These are phyloP conservation scores for Mystacornis crossleyi DNA, from an alignment of 2,113 vertebrate species.

Conservation along the genomic window DNA sequence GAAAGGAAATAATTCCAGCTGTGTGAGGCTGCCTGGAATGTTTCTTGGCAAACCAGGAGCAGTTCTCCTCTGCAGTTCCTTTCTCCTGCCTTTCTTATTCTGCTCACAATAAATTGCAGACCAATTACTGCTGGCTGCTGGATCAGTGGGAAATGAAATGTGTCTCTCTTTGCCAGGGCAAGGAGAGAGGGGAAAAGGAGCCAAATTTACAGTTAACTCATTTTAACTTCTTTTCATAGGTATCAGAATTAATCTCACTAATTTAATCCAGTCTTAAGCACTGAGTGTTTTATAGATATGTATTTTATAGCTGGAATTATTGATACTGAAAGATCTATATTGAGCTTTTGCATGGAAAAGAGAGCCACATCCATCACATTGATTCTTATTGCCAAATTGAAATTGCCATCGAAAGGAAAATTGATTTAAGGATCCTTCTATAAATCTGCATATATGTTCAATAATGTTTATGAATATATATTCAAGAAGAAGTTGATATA, in stretches of 20 bases:
- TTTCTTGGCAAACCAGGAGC: neutral
- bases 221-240: neutral
- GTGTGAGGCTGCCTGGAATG: no score
- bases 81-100: neutral
- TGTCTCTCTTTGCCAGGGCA: neutral
- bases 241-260: neutral
- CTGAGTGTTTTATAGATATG: neutral
- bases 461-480: neutral
- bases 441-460: neutral
- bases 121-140: neutral
- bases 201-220: neutral
- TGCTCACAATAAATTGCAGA: neutral
- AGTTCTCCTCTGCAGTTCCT: neutral
- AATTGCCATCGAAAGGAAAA: neutral
- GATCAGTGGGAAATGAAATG: neutral
- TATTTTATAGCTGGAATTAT: constrained; percentile 17
- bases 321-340: neutral
- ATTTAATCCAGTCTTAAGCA: constrained; percentile 30
- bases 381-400: constrained; percentile 19
- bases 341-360: neutral
- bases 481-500: neutral
- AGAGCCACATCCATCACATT: neutral
- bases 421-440: neutral
- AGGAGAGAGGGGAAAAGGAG: neutral
- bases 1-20: neutral